Evolutionary conservation across 2,113 vertebrate species (phyloP), one percentile per base, ranked within the genome.

Genomic region (Ptilonorhynchus violaceus): DNA sequence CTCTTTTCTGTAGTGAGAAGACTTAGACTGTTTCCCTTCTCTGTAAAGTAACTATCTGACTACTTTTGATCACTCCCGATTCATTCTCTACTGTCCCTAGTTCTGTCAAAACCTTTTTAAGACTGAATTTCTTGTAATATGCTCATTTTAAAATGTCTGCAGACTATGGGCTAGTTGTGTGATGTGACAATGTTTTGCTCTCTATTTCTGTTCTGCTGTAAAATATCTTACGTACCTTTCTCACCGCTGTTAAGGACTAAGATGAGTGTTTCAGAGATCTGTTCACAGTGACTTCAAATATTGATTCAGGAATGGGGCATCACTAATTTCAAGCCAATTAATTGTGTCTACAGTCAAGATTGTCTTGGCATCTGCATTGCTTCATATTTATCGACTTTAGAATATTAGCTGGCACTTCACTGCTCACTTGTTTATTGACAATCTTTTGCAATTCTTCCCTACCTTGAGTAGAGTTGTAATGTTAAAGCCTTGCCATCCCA

Each of bases 251-350:
- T 41, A 33, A 30, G 15, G 30, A 62, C 31, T 25, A 6, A 77
- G 9, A 49, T 50, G 6, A 55, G 10, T 0, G 0, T 64, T 78
- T 66, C 39, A 30, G 22, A 30, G 2, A 2, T 2, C 10, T 60
- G 14, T 33, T 69, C 30, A 33, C 6, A 39, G 15, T 15, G 5
- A 42, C 15, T 86, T 53, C 18, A 74, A 49, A 70, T 35, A 73
- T 4, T 77, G 15, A 47, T 19, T 89, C 46, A 37, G 47, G 33
- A 93, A 41, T 35, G 15, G 35, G 13, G 2, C 5, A 77, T 2
- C 13, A 62, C 19, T 35, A 41, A 39, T 89, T 66, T 66, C 64
- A 58, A 69, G 37, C 9, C 5, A 42, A 10, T 41, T 92, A 44
- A 62, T 22, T 80, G 6, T 23, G 9, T 35, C 17, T 52, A 14